Evolutionary conservation across 2,113 vertebrate species (phyloP), one percentile per base, ranked within the genome.

Genomic region (Macrotus californicus): DNA sequence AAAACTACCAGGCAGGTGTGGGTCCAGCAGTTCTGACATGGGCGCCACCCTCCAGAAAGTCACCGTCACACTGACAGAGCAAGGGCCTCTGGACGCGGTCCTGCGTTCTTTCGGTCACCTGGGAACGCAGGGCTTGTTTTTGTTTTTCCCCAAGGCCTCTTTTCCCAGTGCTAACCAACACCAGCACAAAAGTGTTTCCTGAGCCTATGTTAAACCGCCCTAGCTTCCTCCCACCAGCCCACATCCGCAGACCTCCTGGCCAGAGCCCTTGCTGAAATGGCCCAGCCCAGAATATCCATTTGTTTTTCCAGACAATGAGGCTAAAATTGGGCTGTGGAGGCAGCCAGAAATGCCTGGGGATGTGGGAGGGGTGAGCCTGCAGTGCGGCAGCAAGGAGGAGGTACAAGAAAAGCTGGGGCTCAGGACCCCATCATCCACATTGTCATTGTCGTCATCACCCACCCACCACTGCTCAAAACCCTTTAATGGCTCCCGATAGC

Each of bases 101-200:
- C 43, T 70, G 4, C 34, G 83, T 39, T 84, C 59, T 56, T 88
- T 90, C 72, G 39, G 36, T 66, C 82, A 91, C 67, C 50, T 96
- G 95, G 92, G 61, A 73, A 73, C 79, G 64, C 64, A 36, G 31
- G 29, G 39, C 90, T 93, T 84, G 81, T 75, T 94, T 91, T 93
- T 76, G 50, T 91, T 93, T 94, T 72, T 59, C 16, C 52, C 86
- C 95, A 86, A 94, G 93, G 82, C 59, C 75, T 95, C 80, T 93
- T 96, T 86, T 96, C 85, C 36, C 92, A 48, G n/a, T 76, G 66
- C 43, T 94, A 87, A 92, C 84, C 72, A 95, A 82, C 48, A 81
- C 41, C 52, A 93, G 94, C 87, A 88, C 34, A 19, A 69, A 94
- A 79, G 82, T 75, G 13, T 79, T 97, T 96, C 95, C 96, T 93